Conservation (phyloP, 2,113 vertebrate species). For the Columbina picui region DNA sequence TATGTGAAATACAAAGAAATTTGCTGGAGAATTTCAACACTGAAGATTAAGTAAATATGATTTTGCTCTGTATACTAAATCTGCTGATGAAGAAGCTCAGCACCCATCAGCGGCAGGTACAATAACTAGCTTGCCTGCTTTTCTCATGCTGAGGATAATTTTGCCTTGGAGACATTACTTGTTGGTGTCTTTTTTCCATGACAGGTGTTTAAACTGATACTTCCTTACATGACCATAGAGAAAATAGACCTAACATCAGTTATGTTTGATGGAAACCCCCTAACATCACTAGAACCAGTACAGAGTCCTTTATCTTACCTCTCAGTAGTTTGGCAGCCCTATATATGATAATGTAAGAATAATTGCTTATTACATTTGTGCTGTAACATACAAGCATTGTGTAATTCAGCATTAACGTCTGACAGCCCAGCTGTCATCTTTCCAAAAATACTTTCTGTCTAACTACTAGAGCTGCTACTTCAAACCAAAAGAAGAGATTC, state of each 20-base stretch:
- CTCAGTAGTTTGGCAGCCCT: slow-evolving; percentile 30
- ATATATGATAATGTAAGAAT: slow-evolving; percentile 53
- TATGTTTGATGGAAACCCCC: not conserved
- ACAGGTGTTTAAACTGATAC: slow-evolving; percentile 24
- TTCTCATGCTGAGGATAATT: not conserved
- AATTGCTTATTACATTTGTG: slow-evolving; percentile 61
- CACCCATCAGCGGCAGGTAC: not conserved
- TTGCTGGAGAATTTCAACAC: not conserved
- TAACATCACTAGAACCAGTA: not conserved
- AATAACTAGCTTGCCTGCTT: not conserved
- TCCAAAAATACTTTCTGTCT: slow-evolving; percentile 65
- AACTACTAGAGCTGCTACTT: slow-evolving; percentile 30
- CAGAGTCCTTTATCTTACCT: slow-evolving; percentile 19
- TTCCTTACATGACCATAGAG: not conserved
- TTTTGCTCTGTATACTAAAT: not conserved
- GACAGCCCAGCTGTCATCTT: slow-evolving; percentile 69
- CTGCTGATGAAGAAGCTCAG: slow-evolving; percentile 23
- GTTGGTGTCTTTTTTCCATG: not conserved
- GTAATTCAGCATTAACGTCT: slow-evolving; percentile 64
- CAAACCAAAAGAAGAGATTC: slow-evolving; percentile 44
- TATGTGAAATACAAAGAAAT: slow-evolving; percentile 6
- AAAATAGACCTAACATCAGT: slow-evolving; percentile 4
- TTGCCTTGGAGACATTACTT: not conserved
- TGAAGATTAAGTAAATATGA: slow-evolving; percentile 37
- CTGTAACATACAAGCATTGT: slow-evolving; percentile 52